Base-by-base conservation (phyloP, 2,113 vertebrate species). In the Oenanthe melanoleuca region DNA sequence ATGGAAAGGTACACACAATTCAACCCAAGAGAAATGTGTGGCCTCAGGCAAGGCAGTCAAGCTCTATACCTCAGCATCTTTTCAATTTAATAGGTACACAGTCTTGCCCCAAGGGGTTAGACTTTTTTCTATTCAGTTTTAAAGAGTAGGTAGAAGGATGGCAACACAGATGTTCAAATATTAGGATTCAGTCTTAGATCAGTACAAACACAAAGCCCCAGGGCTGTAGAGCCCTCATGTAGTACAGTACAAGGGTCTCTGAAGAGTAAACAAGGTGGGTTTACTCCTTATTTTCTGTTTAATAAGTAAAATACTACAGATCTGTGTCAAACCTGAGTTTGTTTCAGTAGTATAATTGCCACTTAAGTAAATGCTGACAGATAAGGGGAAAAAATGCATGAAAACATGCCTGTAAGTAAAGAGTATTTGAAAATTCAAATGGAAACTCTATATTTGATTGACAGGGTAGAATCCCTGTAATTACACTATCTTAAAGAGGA, bases 251-350 rank as follows among this genome's bases (percentile, higher is more conserved):
- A 53, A 56, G 49, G 26, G 47, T 80, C 70, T 74, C 66, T 87
- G 60, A 86, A 93, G 40, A 79, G n/a, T 83, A 95, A 96, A 91
- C 31, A 90, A 63, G 40, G 40, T 56, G 29, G 16, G 23, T 90
- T 92, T 95, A 49, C 64, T 59, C 23, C 18, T 52, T 88, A 47
- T 86, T 96, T 95, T 96, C 56, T 95, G 56, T 93, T 96, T 97
- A 97, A 94, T 95, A 97, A 89, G 72, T 15, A 38, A 96, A 96
- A 97, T 82, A 95, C 44, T 92, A 80, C 86, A 89, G 88, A 89
- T 90, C 52, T 82, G 81, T 96, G 70, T 90, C 66, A 96, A 92
- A 81, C 22, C 49, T 87, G 70, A 92, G 74, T 96, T 94, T 93
- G 37, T 92, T 92, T 95, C 72, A 75, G 80, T 82, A 93, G 67